A percentile compares a stretch with the other conserved stretches of the same genome.
phyloP scores from a whole-genome alignment of 2,888 invertebrate species.

The Ferdinandea cuprea region DNA sequence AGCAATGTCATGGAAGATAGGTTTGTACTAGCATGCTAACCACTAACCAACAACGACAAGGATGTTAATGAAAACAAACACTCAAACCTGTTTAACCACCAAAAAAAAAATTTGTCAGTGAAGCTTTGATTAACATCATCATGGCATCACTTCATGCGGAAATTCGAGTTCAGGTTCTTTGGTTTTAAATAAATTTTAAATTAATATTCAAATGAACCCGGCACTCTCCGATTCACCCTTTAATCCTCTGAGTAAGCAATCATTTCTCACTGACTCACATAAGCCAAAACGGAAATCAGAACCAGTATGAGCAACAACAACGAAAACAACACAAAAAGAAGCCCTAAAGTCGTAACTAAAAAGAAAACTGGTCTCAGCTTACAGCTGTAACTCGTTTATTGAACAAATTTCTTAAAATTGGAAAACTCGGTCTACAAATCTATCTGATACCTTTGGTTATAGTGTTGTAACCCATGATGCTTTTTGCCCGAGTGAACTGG shows the following conservation, averaged over 20 bases:
- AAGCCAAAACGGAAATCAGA: conserved; percentile 20
- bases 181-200: not conserved
- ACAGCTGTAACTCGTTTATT: conserved; percentile 50
- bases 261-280: conserved; percentile 20
- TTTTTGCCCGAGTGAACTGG: conserved; percentile 53
- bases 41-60: not conserved
- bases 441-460: conserved; percentile 39
- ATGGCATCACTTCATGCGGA: not conserved
- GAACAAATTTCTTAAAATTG: conserved; percentile 31
- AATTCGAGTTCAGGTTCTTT: not conserved
- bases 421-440: conserved; percentile 42
- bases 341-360: conserved; percentile 2
- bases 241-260: conserved; percentile 3
- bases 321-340: conserved; percentile 4
- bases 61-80: conserved; percentile 7
- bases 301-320: conserved; percentile 8
- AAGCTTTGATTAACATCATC: not conserved
- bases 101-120: not conserved
- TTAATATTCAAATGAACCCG: conserved; percentile 5
- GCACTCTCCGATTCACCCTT: not conserved
- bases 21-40: too few relatives aligned
- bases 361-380: conserved; percentile 48
- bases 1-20: not conserved
- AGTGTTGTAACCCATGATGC: conserved; percentile 1
- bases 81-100: not conserved